phyloP scores from a whole-genome alignment of 2,113 vertebrate species.

The Caranx melampygus region DNA sequence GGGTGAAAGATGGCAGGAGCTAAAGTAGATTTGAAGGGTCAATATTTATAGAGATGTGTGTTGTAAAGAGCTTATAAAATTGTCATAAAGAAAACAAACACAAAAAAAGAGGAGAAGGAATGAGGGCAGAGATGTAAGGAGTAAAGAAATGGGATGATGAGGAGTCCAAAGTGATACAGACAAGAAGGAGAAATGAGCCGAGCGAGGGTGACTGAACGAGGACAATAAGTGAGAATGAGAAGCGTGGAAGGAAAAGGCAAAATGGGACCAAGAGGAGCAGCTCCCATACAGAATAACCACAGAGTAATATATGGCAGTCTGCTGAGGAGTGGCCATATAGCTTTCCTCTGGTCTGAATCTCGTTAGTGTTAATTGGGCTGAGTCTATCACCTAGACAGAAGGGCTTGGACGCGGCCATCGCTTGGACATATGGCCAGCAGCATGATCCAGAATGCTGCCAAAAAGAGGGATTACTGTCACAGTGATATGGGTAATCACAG shows the following conservation, averaged over 20 bases:
- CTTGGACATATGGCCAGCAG: slow-evolving; percentile 75
- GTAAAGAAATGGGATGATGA: neutral
- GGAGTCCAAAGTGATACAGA: neutral
- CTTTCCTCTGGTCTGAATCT: slow-evolving; percentile 42
- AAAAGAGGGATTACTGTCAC: slow-evolving; percentile 73
- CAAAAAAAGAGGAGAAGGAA: neutral
- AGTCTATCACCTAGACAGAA: slow-evolving; percentile 75
- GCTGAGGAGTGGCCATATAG: slow-evolving; percentile 18
- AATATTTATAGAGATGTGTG: slow-evolving; percentile 7
- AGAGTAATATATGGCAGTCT: neutral
- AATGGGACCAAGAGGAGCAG: neutral
- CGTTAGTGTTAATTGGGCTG: slow-evolving; percentile 72
- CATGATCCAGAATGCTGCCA: slow-evolving; percentile 64
- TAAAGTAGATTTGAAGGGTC: slow-evolving; percentile 9
- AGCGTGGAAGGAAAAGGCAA: neutral
- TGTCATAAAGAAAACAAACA: neutral
- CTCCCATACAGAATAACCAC: slow-evolving; percentile 12
- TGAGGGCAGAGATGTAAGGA: neutral
- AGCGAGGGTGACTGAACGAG: slow-evolving; percentile 8
- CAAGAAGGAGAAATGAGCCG: slow-evolving; percentile 9
- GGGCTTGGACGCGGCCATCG: slow-evolving; percentile 55
- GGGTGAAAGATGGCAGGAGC: neutral
- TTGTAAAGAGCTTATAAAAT: neutral
- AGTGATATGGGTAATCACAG: slow-evolving; percentile 59
- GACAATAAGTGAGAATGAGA: neutral